These are phyloP conservation scores for Hetaerina titia DNA, from an alignment of 2,888 invertebrate species.

Conservation along the genomic window DNA sequence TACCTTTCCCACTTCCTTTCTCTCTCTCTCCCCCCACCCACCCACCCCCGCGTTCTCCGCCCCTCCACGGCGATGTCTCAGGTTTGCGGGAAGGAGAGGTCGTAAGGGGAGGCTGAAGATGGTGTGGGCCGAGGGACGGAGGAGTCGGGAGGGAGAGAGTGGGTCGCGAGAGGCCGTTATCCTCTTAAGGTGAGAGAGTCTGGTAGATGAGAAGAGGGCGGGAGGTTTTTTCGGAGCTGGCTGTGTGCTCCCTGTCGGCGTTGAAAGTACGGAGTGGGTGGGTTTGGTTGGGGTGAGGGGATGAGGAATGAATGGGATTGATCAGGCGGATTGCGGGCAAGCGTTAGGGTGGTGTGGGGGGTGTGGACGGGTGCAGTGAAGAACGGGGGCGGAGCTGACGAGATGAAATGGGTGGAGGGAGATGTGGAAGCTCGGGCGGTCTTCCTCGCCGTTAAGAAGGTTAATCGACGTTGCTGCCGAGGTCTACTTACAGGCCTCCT, in stretches of 20 bases:
- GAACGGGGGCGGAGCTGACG: no score
- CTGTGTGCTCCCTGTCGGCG: neutral
- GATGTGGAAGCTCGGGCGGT: no score
- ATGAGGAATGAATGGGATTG: neutral
- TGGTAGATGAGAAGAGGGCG: neutral
- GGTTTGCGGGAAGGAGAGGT: neutral
- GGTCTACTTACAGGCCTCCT: neutral
- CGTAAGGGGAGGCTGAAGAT: neutral
- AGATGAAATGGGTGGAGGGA: no score
- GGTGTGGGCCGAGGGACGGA: neutral
- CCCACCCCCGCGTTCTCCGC: neutral
- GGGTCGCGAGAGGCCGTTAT: slow-evolving; percentile 26
- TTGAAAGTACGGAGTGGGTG: no score
- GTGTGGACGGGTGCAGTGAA: no score
- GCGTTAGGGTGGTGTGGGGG: no score
- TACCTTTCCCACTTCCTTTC: neutral
- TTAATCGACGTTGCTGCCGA: neutral
- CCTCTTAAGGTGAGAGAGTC: neutral
- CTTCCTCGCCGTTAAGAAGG: no score
- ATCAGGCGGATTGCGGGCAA: neutral
- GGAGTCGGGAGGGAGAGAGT: neutral
- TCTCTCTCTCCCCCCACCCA: neutral
- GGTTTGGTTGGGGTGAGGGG: neutral
- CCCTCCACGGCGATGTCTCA: neutral
- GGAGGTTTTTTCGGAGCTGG: neutral